Base-by-base conservation (phyloP, 2,888 invertebrate species). In the Ecliptopera silaceata region DNA sequence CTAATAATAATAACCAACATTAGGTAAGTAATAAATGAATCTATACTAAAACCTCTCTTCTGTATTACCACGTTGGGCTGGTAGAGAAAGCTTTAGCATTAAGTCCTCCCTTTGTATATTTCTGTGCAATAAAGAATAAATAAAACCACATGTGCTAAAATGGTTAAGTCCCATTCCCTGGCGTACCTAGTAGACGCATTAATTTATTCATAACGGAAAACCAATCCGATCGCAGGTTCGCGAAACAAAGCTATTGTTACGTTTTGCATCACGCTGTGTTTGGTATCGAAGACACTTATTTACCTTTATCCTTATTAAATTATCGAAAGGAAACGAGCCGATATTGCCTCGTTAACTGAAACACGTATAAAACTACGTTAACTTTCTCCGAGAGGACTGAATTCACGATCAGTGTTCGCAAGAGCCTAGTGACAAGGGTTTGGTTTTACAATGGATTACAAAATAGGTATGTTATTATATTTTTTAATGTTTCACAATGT, bases 251-350 rank as follows among this genome's bases (percentile, higher is more conserved):
- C 45, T 46, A 56, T 59, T 62, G 62, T 61, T 51, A 36, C 34
- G 44, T 53, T 59, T 54, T 31, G 59, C 59, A 56, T 44, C 58
- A 66, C 53, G 48, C 64, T 62, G 65, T 61, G 60, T 60, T 50
- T 42, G 3, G 41, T 10, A 17, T 56, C 55, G 45, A 41, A 49
- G 47, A 44, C 38, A 48, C 34, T 60, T 61, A 51, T 31, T 68
- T 72, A 8, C 32, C 69, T 75, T 77, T 75, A 71, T 74, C 74
- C 71, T 72, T 68, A 63, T 70, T 59, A 66, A 65, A 72, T 78
- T 75, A 82, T 76, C 75, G 63, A 72, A 73, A 79, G 80, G 81
- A 83, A 80, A 77, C 66, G 65, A 50, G 54, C 53, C 65, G 72
- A 75, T 76, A 77, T 69, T 67, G 70, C 62, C 66, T 72, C 47